A percentile compares a stretch with the other conserved stretches of the same genome.
Evolutionary conservation across 2,113 vertebrate species (phyloP).

Genomic region (rabbit (Oryctolagus cuniculus)): DNA sequence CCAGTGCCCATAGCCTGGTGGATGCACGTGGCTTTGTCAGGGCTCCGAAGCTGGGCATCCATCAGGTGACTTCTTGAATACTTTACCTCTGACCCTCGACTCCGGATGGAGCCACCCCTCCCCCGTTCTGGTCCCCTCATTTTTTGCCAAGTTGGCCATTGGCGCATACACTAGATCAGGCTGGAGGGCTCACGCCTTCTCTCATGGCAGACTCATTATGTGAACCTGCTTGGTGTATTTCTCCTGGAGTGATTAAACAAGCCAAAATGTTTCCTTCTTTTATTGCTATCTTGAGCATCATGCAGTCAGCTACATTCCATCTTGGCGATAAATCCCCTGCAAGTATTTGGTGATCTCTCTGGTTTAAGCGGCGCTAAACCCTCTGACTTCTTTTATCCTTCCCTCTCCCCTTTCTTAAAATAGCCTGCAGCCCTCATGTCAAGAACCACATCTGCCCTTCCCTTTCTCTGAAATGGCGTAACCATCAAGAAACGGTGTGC

Average conservation of each 20-base stretch:
- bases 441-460: background rate
- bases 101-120: background rate
- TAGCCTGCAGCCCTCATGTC: constrained; percentile 46
- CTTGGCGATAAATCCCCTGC: constrained; percentile 59
- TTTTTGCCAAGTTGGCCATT: background rate
- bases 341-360: constrained; percentile 59
- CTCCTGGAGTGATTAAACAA: constrained; percentile 7
- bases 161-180: background rate
- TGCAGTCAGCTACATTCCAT: constrained; percentile 56
- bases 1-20: no score
- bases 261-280: background rate
- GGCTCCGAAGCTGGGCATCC: background rate
- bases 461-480: constrained; percentile 28
- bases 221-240: background rate
- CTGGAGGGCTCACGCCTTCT: background rate
- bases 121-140: background rate
- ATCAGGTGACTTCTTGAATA: background rate
- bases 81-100: background rate
- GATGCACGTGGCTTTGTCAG: background rate
- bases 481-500: background rate
- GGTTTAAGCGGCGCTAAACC: constrained; percentile 37
- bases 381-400: constrained; percentile 67
- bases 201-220: background rate
- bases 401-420: constrained; percentile 75
- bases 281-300: constrained; percentile 17